A percentile compares a stretch with the other conserved stretches of the same genome.
These are phyloP conservation scores for Laspeyria flexula DNA, from an alignment of 2,888 invertebrate species.

Conservation along the genomic window DNA sequence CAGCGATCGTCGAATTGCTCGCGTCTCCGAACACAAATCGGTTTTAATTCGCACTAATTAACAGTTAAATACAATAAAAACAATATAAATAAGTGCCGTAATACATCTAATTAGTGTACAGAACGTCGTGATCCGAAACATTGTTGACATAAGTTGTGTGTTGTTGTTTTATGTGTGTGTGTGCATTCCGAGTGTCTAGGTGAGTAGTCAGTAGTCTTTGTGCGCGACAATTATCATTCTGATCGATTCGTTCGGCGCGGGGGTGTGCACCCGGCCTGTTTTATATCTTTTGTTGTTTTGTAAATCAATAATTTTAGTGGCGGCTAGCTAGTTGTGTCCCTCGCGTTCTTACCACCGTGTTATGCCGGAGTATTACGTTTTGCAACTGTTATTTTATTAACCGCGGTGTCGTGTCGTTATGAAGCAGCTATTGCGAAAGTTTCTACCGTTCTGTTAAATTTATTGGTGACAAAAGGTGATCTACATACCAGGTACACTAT, in stretches of 20 bases:
- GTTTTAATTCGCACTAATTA: constrained; percentile 83
- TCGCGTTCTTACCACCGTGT: constrained; percentile 45
- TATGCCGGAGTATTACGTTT: constrained; percentile 35
- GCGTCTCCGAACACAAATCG: constrained; percentile 80
- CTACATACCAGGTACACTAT: constrained; percentile 39
- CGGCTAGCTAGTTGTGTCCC: constrained; percentile 55
- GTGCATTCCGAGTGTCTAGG: constrained; percentile 80
- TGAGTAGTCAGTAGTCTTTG: constrained; percentile 82
- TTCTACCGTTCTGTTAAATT: constrained; percentile 33
- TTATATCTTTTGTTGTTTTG: constrained; percentile 86
- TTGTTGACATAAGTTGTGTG: constrained; percentile 73
- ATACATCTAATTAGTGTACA: constrained; percentile 54
- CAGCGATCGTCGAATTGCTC: constrained; percentile 80
- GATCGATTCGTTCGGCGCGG: constrained; percentile 83
- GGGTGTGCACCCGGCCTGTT: constrained; percentile 79
- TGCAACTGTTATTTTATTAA: constrained; percentile 39
- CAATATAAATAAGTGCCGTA: constrained; percentile 57
- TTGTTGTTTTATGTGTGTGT: constrained; percentile 75
- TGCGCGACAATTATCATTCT: constrained; percentile 86
- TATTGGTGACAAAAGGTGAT: constrained; percentile 43
- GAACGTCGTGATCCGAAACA: constrained; percentile 52
- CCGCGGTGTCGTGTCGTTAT: constrained; percentile 39
- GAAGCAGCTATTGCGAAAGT: constrained; percentile 50
- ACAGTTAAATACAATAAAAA: constrained; percentile 67
- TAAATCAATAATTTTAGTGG: constrained; percentile 85